Evolutionary conservation across 2,888 invertebrate genomes (phyloP), one percentile per base, ranked within the genome.

Genomic region (Margaritifera margaritifera): DNA sequence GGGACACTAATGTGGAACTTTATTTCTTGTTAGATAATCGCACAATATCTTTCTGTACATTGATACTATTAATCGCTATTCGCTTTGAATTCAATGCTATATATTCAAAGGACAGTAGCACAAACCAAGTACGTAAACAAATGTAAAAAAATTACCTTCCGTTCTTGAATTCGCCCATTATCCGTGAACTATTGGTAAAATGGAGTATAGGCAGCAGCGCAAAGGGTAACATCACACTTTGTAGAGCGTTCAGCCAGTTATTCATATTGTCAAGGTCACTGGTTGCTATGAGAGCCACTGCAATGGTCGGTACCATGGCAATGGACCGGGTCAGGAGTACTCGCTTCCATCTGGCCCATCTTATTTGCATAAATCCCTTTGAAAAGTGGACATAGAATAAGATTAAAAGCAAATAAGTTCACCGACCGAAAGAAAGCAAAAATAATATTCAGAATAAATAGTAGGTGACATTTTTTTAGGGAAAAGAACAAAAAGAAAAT

Each of bases 151-250:
- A 42, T 72, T 74, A 85, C 85, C 71, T 72, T 91, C 95, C 94
- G 90, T 95, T 95, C 62, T 92, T 93, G 89, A 95, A 96, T 81
- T 94, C 93, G 54, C 95, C 95, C 96, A 96, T 96, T 60, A 96
- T 94, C 62, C 93, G 92, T 3, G 90, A 89, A 82, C 94, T 94
- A 67, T 94, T 94, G 1, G 95, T 95, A 86, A 96, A 95, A 0
- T 95, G 95, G 74, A 96, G 93, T 5, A 94, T 94, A 15, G 96
- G 96, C 74, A 96, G 92, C 5, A 94, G 93, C 0, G 96, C 96
- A 88, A 96, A 96, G 1, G 96, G 96, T 77, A 96, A 90, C 87
- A 95, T 95, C 24, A 96, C 90, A 79, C 94, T 94, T 94, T 95
- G 95, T 15, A 96, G 92, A 0, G 95, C 95, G 89, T 96, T 96